Percentiles rank a stretch among this genome's conserved stretches.
Evolutionary conservation across 2,113 vertebrate genomes (phyloP).

Genomic region (Nettapus auritus): DNA sequence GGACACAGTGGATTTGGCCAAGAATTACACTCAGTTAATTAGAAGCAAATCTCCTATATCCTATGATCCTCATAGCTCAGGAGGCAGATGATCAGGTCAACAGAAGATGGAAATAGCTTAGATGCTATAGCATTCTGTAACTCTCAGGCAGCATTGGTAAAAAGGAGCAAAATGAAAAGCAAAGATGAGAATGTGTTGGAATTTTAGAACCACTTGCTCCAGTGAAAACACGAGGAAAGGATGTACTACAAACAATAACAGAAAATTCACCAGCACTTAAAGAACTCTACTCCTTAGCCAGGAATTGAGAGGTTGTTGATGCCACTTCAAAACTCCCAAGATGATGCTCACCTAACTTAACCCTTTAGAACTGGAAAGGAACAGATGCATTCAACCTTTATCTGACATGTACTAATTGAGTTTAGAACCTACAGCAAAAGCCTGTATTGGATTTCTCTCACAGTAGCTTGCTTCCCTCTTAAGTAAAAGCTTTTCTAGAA

Average conservation of each 20-base stretch:
- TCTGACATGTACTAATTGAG: not conserved
- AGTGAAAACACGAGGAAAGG: not conserved
- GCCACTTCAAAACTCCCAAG: not conserved
- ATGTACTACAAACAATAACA: not conserved
- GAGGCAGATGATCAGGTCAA: not conserved
- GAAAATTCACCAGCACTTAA: not conserved
- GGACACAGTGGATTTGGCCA: not conserved
- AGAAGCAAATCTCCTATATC: slow-evolving; percentile 43
- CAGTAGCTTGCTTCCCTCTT: not conserved
- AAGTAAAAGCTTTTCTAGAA: not conserved
- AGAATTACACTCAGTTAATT: slow-evolving; percentile 28
- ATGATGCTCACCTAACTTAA: not conserved
- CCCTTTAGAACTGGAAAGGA: not conserved
- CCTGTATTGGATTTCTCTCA: not conserved
- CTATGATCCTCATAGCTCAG: not conserved
- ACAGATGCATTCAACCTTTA: not conserved
- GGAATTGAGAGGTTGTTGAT: not conserved
- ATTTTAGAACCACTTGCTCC: not conserved
- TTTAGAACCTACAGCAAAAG: not conserved
- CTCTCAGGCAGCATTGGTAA: not conserved
- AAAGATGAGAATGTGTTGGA: not conserved
- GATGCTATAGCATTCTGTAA: not conserved
- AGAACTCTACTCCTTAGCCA: not conserved
- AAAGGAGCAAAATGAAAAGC: not conserved
- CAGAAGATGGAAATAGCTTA: not conserved